phyloP scores from a whole-genome alignment of 2,113 vertebrate genomes.

The Acanthochromis polyacanthus region DNA sequence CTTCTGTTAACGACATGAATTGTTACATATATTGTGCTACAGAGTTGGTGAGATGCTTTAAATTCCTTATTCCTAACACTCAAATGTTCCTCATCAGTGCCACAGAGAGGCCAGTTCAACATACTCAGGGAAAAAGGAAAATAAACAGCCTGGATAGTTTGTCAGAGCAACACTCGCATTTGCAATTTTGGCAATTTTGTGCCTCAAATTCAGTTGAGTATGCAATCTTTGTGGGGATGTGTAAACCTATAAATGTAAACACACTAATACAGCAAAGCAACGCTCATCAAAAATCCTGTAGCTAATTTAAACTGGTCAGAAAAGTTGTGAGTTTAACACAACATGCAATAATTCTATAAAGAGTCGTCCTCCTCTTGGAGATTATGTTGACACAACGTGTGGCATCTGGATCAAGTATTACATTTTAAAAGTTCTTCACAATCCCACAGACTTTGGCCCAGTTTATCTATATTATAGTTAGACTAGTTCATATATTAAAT shows the following conservation, averaged over 20 bases:
- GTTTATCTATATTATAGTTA: background rate
- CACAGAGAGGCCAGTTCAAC: conserved; percentile 1
- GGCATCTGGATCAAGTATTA: background rate
- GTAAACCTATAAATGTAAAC: background rate
- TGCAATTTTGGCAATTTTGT: background rate
- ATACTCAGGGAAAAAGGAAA: background rate
- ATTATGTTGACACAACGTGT: background rate
- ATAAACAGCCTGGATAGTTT: background rate
- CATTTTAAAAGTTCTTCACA: background rate
- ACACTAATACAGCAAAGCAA: background rate
- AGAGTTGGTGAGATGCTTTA: conserved; percentile 12
- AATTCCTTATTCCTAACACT: conserved; percentile 28
- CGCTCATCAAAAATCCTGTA: background rate
- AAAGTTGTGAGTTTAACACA: background rate
- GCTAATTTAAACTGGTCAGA: background rate
- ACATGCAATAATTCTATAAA: background rate
- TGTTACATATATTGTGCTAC: background rate
- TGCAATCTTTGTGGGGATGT: background rate
- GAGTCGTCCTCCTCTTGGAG: background rate
- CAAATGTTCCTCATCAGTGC: conserved; percentile 8
- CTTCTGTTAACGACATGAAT: background rate
- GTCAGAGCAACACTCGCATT: background rate
- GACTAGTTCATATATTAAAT: background rate
- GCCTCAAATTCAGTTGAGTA: background rate
- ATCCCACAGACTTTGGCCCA: no score